Evolutionary conservation across 2,888 invertebrate genomes (phyloP), one percentile per base, ranked within the genome.

Genomic region (Doris montereyensis): DNA sequence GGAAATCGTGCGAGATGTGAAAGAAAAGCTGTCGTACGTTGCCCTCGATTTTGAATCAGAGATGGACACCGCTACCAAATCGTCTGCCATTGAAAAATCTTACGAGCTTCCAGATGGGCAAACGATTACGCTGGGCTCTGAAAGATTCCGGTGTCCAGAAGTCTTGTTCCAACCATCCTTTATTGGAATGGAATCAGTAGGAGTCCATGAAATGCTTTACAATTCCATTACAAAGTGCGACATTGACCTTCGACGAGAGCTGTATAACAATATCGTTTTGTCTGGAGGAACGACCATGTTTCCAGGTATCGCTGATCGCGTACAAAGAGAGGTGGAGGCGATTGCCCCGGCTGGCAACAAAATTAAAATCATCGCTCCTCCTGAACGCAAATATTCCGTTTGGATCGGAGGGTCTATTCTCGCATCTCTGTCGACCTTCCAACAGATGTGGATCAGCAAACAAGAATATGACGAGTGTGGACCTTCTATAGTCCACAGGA

Each of bases 361-460:
- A 24, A 26, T 32, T n/a, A 70, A 70, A 24, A 35, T 70, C 1
- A 70, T 70, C 13, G 70, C 70, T 17, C 34, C 78, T 32, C 74
- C 78, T 68, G 68, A 78, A 58, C 28, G 78, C 2, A 78, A 78
- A 97, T 97, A 84, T 93, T 97, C 90, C 90, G 97, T 97, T 87
- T 97, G 97, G 97, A 97, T 98, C 94, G 97, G 97, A 92, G 97
- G 97, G 87, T 97, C 97, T 92, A 97, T 98, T 93, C 93, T 98
- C 90, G 97, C 97, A 94, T 96, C 96, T 85, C 88, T 83, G 87
- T 91, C 83, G 85, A 87, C 88, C 80, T 89, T 88, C 85, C 87
- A 88, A 81, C 85, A 88, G 82, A 87, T 88, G 88, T 89, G 89
- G 89, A 88, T 89, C 82, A 85, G 84, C 80, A 88, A 88, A 79